These are phyloP conservation scores for Galleria mellonella DNA, from an alignment of 1,140 invertebrate species.

Conservation along the genomic window DNA sequence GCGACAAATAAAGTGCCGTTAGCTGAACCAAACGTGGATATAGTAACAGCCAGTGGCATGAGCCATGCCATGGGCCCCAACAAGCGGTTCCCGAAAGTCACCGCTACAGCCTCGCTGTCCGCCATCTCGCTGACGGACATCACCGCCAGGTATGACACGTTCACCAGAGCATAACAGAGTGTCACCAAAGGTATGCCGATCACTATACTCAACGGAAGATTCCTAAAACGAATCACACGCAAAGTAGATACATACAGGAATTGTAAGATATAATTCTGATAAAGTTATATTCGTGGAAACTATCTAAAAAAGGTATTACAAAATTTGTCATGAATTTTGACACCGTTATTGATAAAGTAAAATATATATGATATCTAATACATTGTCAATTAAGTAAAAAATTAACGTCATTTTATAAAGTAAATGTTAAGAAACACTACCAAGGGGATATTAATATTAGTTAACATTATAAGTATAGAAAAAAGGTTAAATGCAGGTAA, in stretches of 20 bases:
- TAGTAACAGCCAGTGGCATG: constrained; percentile 95
- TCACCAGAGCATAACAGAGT: constrained; percentile 95
- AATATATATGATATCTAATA: background rate
- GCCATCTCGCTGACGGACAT: constrained; percentile 96
- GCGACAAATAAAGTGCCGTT: constrained; percentile 96
- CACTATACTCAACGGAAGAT: constrained; percentile 95
- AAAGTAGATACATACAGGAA: background rate
- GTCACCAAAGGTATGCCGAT: constrained; percentile 98
- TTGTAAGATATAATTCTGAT: background rate
- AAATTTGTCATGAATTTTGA: background rate
- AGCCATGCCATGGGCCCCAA: constrained; percentile 92
- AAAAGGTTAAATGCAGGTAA: too few relatives aligned
- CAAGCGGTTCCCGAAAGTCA: constrained; percentile 91
- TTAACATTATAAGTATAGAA: too few relatives aligned
- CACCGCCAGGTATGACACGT: constrained; percentile 96
- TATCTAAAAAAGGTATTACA: background rate
- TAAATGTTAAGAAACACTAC: too few relatives aligned
- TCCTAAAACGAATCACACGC: constrained; percentile 75
- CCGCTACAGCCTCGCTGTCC: constrained; percentile 96
- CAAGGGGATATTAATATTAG: too few relatives aligned
- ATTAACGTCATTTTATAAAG: too few relatives aligned
- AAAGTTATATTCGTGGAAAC: background rate
- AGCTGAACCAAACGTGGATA: constrained; percentile 97
- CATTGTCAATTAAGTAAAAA: too few relatives aligned
- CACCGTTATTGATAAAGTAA: background rate